These are phyloP conservation scores for Brachyhypopomus gauderio DNA, from an alignment of 2,113 vertebrate genomes.

Conservation along the genomic window DNA sequence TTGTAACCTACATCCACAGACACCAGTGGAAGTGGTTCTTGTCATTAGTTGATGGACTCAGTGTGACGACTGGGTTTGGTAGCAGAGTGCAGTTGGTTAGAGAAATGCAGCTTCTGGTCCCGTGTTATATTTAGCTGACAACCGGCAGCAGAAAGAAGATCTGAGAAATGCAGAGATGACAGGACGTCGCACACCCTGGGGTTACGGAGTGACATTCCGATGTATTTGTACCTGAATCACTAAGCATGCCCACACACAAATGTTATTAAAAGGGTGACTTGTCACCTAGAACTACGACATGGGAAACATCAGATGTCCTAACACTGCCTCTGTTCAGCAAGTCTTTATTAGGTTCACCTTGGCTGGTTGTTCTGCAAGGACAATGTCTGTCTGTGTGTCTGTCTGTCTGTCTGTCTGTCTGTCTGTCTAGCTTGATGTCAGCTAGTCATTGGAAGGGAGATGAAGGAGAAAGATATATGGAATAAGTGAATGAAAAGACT, in stretches of 20 bases:
- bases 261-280: constrained; percentile 35
- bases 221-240: constrained; percentile 68
- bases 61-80: constrained; percentile 52
- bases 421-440: background rate
- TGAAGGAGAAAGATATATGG: background rate
- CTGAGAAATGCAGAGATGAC: constrained; percentile 76
- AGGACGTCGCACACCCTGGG: constrained; percentile 73
- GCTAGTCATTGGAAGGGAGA: too few relatives aligned
- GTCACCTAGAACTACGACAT: constrained; percentile 19
- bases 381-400: background rate
- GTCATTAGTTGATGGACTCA: background rate
- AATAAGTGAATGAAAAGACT: too few relatives aligned
- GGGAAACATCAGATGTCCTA: background rate
- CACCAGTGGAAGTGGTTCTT: background rate
- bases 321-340: background rate
- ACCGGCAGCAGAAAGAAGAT: constrained; percentile 69
- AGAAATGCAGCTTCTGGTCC: constrained; percentile 68
- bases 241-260: constrained; percentile 1
- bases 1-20: background rate
- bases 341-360: background rate
- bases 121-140: constrained; percentile 76
- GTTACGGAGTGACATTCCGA: constrained; percentile 75
- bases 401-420: background rate
- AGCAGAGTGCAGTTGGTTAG: constrained; percentile 61
- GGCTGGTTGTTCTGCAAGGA: constrained; percentile 1